Evolutionary conservation across 2,888 invertebrate genomes (phyloP).

Genomic region (Gymnosoma rotundatum): DNA sequence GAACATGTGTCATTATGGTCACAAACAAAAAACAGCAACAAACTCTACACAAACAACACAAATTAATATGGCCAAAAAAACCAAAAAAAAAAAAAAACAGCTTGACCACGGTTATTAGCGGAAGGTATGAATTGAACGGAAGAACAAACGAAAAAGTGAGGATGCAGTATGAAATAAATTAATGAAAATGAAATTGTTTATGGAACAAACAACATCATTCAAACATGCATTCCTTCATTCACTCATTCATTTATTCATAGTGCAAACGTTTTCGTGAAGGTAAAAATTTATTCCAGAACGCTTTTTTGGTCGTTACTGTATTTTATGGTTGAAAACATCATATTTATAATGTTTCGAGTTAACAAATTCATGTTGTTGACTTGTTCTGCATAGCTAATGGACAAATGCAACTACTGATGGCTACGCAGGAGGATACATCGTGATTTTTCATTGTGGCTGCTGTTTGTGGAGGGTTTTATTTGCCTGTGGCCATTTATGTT

Average conservation of each 20-base stretch:
- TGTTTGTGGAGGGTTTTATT: constrained; percentile 21
- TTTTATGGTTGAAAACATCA: constrained; percentile 55
- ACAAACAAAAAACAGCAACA: constrained; percentile 8
- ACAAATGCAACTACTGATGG: constrained; percentile 13
- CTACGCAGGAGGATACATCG: constrained; percentile 9
- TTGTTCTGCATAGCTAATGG: constrained; percentile 66
- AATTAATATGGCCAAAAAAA: constrained; percentile 16
- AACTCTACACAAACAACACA: constrained; percentile 11
- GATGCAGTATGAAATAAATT: constrained; percentile 59
- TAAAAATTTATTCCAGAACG: constrained; percentile 39
- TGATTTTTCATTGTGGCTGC: constrained; percentile 43
- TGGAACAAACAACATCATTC: constrained; percentile 14
- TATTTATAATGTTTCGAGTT: constrained; percentile 64
- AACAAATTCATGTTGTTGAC: constrained; percentile 71
- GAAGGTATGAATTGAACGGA: constrained; percentile 53
- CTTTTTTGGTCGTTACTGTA: constrained; percentile 15
- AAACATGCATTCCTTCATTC: not conserved
- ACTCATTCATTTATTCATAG: not conserved
- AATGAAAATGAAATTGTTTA: constrained; percentile 49
- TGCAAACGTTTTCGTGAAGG: not conserved
- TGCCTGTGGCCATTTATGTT: constrained; percentile 60
- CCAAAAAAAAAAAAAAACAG: constrained; percentile 37
- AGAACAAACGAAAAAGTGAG: constrained; percentile 34
- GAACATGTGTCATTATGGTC: constrained; percentile 61
- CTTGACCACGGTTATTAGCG: constrained; percentile 62